Conservation (phyloP, 2,113 vertebrate genomes). For the Columba livia region DNA sequence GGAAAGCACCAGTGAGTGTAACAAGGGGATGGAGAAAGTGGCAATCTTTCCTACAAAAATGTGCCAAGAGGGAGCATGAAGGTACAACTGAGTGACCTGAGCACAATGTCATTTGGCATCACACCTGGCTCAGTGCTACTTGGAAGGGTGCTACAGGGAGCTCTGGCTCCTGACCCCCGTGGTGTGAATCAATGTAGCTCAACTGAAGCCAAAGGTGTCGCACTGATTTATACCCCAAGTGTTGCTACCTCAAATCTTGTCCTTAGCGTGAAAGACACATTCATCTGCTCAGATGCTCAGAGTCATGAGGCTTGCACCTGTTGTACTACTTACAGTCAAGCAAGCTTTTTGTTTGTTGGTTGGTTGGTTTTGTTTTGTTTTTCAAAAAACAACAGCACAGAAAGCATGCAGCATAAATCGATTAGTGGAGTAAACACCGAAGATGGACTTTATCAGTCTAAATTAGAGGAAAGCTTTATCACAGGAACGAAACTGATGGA, state of each 20-base stretch:
- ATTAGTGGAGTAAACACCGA: not conserved
- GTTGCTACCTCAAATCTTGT: not conserved
- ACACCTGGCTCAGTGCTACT: accelerated
- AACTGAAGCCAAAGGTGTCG: not conserved
- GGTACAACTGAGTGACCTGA: not conserved
- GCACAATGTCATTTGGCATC: not conserved
- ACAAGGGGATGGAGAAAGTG: not conserved
- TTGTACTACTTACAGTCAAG: not conserved
- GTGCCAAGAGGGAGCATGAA: not conserved
- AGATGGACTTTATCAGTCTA: not conserved
- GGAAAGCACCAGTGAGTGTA: not conserved
- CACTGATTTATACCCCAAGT: not conserved
- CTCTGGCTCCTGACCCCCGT: not conserved
- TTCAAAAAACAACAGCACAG: not conserved
- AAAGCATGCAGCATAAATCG: not conserved
- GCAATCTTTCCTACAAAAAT: not conserved
- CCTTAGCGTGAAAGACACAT: not conserved
- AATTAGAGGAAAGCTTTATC: not conserved
- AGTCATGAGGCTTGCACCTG: not conserved
- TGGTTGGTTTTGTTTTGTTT: too few species aligned
- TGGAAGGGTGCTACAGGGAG: not conserved
- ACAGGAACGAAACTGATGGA: not conserved
- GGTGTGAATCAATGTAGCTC: not conserved
- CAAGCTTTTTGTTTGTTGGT: not conserved
- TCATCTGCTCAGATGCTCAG: not conserved